Conservation (phyloP, 2,888 invertebrate genomes). For the Acleris holmiana region DNA sequence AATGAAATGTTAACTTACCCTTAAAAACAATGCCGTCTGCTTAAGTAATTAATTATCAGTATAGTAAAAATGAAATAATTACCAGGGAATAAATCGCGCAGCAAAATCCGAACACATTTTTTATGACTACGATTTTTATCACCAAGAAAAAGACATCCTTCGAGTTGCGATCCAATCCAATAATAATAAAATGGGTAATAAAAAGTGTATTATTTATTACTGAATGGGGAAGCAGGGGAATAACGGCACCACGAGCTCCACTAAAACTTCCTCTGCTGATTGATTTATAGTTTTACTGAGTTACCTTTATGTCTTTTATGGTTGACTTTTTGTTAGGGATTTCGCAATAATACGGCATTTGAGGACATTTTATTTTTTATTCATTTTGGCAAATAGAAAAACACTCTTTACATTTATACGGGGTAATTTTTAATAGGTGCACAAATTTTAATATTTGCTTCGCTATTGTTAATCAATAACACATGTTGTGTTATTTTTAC, state of each 20-base stretch:
- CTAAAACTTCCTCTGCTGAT: constrained; percentile 13
- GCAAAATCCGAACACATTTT: constrained; percentile 11
- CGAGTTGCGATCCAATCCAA: constrained; percentile 23
- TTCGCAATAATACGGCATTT: too few relatives aligned
- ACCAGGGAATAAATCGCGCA: background rate
- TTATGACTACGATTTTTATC: constrained; percentile 16
- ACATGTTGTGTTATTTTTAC: too few relatives aligned
- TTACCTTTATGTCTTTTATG: constrained; percentile 4
- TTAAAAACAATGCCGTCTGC: too few relatives aligned
- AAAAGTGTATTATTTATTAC: constrained; percentile 40
- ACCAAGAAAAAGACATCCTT: constrained; percentile 15
- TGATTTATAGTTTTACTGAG: constrained; percentile 18
- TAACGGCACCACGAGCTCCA: constrained; percentile 16
- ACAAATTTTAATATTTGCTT: too few relatives aligned
- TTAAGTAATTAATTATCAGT: too few relatives aligned
- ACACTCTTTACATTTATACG: too few relatives aligned
- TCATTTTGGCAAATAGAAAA: too few relatives aligned
- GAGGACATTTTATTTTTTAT: too few relatives aligned
- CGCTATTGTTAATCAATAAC: too few relatives aligned
- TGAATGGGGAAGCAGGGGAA: constrained; percentile 6
- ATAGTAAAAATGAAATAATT: background rate
- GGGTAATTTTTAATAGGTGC: too few relatives aligned
- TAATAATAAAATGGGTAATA: constrained; percentile 25
- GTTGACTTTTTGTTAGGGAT: background rate
- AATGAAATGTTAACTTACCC: too few relatives aligned